These are phyloP conservation scores for Parauchenoglanis punctatus DNA, from an alignment of 2,797 vertebrate species.

Conservation along the genomic window DNA sequence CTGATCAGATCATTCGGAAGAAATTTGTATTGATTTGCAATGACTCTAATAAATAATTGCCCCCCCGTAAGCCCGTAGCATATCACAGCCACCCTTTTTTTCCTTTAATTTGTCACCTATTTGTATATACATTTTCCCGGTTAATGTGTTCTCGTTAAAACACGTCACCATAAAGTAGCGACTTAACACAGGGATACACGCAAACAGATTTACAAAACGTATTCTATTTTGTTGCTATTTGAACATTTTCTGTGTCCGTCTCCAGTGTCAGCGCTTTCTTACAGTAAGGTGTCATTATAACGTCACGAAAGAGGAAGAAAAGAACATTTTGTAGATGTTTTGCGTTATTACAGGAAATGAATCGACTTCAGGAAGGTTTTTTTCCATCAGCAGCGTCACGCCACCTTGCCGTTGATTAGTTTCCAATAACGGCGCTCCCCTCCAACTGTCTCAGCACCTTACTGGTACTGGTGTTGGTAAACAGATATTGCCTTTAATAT, in stretches of 20 bases:
- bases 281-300: background rate
- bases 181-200: no score
- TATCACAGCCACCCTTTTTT: no score
- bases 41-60: background rate
- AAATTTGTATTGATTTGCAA: background rate
- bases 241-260: background rate
- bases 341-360: background rate
- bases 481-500: background rate
- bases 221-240: background rate
- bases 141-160: background rate
- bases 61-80: no score
- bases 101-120: no score
- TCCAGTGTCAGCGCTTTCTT: background rate
- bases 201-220: background rate
- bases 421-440: background rate
- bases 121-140: no score
- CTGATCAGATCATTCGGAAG: background rate
- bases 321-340: background rate
- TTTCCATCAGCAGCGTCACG: background rate
- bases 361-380: background rate
- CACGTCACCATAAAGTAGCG: no score
- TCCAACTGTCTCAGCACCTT: background rate
- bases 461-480: background rate
- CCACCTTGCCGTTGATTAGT: background rate
- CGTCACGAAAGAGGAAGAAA: background rate